phyloP scores from a whole-genome alignment of 2,113 vertebrate species.

The Limnothrissa miodon region DNA sequence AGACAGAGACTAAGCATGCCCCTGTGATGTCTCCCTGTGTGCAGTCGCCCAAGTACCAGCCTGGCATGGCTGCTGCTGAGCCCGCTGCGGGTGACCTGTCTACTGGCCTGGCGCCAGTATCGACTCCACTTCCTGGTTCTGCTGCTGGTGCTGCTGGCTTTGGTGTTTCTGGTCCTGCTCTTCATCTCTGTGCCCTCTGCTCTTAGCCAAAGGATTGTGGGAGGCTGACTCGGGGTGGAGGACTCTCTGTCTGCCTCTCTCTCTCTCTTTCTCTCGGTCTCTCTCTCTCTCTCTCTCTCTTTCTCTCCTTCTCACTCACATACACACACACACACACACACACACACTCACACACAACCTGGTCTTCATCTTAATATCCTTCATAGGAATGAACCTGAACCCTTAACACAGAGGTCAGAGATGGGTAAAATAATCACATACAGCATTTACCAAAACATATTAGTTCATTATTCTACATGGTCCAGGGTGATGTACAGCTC shows the following conservation, averaged over 20 bases:
- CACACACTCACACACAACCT: no score
- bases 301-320: no score
- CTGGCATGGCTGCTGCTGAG: constrained; percentile 66
- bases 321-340: no score
- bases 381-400: no score
- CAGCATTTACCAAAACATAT: no score
- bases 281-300: no score
- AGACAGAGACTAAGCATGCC: neutral
- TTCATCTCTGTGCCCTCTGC: constrained; percentile 62
- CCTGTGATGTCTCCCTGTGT: constrained; percentile 34
- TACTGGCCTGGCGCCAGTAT: constrained; percentile 57
- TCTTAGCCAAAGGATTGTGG: constrained; percentile 60
- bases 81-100: constrained; percentile 46
- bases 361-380: no score
- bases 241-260: no score
- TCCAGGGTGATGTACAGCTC: no score
- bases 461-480: no score
- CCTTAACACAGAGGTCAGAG: no score
- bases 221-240: constrained; percentile 25
- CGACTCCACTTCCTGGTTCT: constrained; percentile 47
- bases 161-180: constrained; percentile 59
- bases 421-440: no score
- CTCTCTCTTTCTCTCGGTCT: neutral
- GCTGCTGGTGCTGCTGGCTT: constrained; percentile 37
- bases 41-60: constrained; percentile 59